Evolutionary conservation across 2,113 vertebrate species (phyloP).

Genomic region (Pangasianodon hypophthalmus): DNA sequence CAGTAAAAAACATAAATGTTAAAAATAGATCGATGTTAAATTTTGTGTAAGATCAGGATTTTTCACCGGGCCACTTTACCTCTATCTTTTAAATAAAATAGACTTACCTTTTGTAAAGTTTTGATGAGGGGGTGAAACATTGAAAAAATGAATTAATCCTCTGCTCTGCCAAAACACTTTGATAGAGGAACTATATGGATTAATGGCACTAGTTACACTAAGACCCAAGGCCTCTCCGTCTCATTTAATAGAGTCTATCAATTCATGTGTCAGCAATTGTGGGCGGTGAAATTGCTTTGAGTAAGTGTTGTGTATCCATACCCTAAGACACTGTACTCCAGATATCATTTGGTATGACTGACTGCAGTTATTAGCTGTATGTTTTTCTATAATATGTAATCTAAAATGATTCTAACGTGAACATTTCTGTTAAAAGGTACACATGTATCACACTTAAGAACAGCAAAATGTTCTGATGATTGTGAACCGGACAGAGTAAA

Average conservation of each 20-base stretch:
- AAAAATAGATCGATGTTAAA: background rate
- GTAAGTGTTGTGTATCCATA: slow-evolving; percentile 68
- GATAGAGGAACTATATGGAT: slow-evolving; percentile 77
- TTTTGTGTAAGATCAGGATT: background rate
- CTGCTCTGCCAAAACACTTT: slow-evolving; percentile 61
- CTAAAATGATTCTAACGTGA: background rate
- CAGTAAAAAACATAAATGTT: background rate
- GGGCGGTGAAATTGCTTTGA: slow-evolving; percentile 72
- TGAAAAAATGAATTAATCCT: slow-evolving; percentile 31
- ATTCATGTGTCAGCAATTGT: slow-evolving; percentile 78
- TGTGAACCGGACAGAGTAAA: background rate
- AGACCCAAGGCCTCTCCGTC: slow-evolving; percentile 71
- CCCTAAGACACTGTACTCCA: slow-evolving; percentile 63
- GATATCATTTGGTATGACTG: slow-evolving; percentile 62
- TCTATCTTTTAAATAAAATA: background rate
- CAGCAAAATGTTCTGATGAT: background rate
- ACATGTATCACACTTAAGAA: background rate
- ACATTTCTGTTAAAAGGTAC: background rate
- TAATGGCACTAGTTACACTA: slow-evolving; percentile 78
- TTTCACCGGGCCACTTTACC: background rate
- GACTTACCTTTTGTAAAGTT: slow-evolving; percentile 14
- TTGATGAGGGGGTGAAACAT: background rate
- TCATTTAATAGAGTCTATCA: slow-evolving; percentile 78
- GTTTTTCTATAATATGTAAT: slow-evolving; percentile 9
- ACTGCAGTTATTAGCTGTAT: slow-evolving; percentile 67